Base-by-base conservation (phyloP, 2,888 invertebrate genomes). In the Tetramorium bicarinatum region DNA sequence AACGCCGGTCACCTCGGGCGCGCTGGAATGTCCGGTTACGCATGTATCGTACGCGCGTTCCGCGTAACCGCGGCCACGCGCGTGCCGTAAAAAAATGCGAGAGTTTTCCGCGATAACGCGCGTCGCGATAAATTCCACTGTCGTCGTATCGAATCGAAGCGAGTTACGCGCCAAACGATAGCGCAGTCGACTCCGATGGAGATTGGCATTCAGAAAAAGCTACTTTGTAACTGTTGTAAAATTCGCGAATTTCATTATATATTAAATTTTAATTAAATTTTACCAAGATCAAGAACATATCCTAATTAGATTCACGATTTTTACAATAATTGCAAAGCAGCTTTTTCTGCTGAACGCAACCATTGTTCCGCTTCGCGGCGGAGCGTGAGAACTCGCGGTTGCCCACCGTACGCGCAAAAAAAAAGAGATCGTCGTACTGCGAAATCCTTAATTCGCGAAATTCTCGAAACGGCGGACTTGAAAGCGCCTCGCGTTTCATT, bases 71-170 rank as follows among this genome's bases (percentile, higher is more conserved):
- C 69, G 1, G 3, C 44, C 56, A 34, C 79, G 67, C 29, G 21
- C 13, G 29, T 4, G 29, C 29, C 29, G 29, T 34, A 15, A 54
- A 71, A 77, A 79, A 79, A 79, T 69, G 29, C 29, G 29, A 54
- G 54, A 67, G 52, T 41, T 77, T 69, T 25, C 77, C 77, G 69
- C 69, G 77, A 77, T 77, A 77, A 69, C 67, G 67, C 74, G n/a
- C n/a, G 25, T 34, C 69, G 25, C 29, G 77, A 54, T 67, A 41
- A 77, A 77, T 67, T 41, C 67, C 29, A 13, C 21, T 13, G 49
- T 18, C 29, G 29, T 29, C 21, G 29, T 54, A 64, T 75, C 75
- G 75, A 21, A 29, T 77, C 77, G 54, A 4, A 34, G 29, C 29
- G 29, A 25, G 41, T 9, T 6, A 6, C 8, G 25, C 69, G 77